Evolutionary conservation across 92 coral and sea anemone species (phyloP).

Genomic region (Epizoanthus stellaris): DNA sequence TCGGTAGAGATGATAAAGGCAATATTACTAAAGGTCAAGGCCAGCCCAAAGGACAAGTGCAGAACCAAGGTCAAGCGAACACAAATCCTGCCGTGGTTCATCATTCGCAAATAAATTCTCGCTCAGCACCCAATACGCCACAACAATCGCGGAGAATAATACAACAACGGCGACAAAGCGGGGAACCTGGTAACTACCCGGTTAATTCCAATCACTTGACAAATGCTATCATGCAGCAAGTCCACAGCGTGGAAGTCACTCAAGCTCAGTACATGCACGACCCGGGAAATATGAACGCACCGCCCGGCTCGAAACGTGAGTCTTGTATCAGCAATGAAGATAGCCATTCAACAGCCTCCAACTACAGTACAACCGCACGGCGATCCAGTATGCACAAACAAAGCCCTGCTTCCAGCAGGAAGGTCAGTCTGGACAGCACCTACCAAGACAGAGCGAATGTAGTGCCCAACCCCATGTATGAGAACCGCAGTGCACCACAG

Average conservation of each 20-base stretch:
- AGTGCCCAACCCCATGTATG: conserved; percentile 9
- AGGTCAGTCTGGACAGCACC: not conserved
- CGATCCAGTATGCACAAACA: conserved; percentile 14
- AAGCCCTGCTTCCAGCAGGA: conserved; percentile 22
- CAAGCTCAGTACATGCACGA: conserved; percentile 16
- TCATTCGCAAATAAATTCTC: not conserved
- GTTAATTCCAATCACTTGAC: not conserved
- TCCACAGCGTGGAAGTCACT: conserved; percentile 16
- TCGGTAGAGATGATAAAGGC: conserved; percentile 15
- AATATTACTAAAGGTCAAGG: not conserved
- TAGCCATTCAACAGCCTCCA: conserved; percentile 8
- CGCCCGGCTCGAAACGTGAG: conserved; percentile 6
- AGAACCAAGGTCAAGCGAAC: not conserved
- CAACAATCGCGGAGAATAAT: conserved; percentile 24
- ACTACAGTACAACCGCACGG: conserved; percentile 11
- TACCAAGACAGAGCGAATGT: conserved; percentile 5
- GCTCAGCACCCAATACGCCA: conserved; percentile 26
- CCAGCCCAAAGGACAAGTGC: no score
- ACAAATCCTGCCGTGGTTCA: conserved; percentile 10
- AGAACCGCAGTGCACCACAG: conserved; percentile 1
- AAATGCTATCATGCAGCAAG: conserved; percentile 9
- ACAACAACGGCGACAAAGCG: conserved; percentile 11
- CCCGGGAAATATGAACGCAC: conserved; percentile 6
- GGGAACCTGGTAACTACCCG: not conserved
- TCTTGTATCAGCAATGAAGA: conserved; percentile 26